A percentile compares a stretch with the other conserved stretches of the same genome.
Conservation (phyloP, 2,888 invertebrate species). For the Frankliniella fusca region DNA sequence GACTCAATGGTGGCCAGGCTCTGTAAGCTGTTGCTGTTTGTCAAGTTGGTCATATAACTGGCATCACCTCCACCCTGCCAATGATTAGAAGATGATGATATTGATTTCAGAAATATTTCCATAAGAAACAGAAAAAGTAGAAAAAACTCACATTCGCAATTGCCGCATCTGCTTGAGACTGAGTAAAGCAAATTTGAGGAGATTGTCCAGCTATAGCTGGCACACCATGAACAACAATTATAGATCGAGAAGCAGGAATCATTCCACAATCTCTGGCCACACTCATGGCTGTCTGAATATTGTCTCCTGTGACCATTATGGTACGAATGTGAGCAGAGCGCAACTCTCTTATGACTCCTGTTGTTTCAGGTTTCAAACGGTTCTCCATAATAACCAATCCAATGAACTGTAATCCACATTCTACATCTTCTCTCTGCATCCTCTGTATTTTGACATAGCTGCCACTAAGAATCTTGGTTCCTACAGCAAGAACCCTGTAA, state of each 20-base stretch:
- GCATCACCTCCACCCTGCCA: slow-evolving; percentile 40
- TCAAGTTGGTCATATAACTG: slow-evolving; percentile 52
- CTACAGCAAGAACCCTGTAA: slow-evolving; percentile 86
- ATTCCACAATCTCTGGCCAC: slow-evolving; percentile 60
- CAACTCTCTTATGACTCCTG: slow-evolving; percentile 71
- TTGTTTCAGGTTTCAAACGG: slow-evolving; percentile 82
- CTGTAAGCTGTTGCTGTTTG: slow-evolving; percentile 51
- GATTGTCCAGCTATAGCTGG: slow-evolving; percentile 46
- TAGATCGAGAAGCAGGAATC: slow-evolving; percentile 56
- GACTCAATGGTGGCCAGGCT: slow-evolving; percentile 60
- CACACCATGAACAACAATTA: slow-evolving; percentile 53
- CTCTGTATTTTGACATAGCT: slow-evolving; percentile 70
- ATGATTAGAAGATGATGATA: neutral
- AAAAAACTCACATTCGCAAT: neutral
- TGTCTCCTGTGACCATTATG: slow-evolving; percentile 86
- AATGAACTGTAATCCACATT: slow-evolving; percentile 73
- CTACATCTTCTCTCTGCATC: slow-evolving; percentile 72
- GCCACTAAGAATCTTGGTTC: slow-evolving; percentile 66
- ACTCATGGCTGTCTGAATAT: slow-evolving; percentile 55
- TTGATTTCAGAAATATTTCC: neutral
- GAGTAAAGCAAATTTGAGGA: slow-evolving; percentile 53
- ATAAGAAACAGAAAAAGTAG: neutral
- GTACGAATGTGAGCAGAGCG: slow-evolving; percentile 82
- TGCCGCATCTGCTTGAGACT: slow-evolving; percentile 38
- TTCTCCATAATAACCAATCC: slow-evolving; percentile 95